phyloP scores from a whole-genome alignment of 2,113 vertebrate species.

The Lampris megalopsis region DNA sequence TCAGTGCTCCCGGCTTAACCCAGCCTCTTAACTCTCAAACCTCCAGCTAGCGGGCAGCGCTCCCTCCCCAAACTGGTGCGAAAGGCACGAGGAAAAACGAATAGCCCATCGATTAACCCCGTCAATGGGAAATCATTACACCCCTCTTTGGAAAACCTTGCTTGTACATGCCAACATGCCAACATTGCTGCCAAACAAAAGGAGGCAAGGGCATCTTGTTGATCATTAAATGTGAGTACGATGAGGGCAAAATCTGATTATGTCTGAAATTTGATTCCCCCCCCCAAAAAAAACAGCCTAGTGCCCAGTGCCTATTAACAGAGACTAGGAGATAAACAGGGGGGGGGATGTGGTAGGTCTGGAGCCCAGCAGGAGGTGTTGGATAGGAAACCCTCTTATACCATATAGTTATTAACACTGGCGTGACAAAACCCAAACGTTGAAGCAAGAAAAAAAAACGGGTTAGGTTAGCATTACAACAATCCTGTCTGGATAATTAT shows the following conservation, averaged over 20 bases:
- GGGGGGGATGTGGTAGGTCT: conserved; percentile 65
- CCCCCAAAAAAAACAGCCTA: conserved; percentile 28
- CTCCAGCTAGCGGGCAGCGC: conserved; percentile 29
- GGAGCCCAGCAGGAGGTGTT: conserved; percentile 60
- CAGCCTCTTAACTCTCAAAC: conserved; percentile 28
- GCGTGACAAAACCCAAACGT: conserved; percentile 6
- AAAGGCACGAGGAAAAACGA: conserved; percentile 29
- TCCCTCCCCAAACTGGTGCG: conserved; percentile 20
- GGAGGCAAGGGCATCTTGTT: conserved; percentile 34
- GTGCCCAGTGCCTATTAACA: conserved; percentile 42
- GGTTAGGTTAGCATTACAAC: not conserved
- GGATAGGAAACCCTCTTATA: conserved; percentile 29
- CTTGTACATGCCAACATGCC: conserved; percentile 30
- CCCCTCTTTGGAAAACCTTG: conserved; percentile 2
- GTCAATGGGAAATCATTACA: not conserved
- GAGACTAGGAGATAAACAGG: conserved; percentile 52
- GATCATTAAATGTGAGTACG: conserved; percentile 64
- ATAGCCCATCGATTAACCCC: conserved; percentile 20
- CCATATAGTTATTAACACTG: conserved; percentile 12
- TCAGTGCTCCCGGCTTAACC: conserved; percentile 56
- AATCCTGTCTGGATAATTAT: not conserved
- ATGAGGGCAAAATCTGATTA: conserved; percentile 71
- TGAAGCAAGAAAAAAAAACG: conserved; percentile 2
- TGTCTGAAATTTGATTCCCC: conserved; percentile 75
- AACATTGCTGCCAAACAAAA: conserved; percentile 29